phyloP scores from a whole-genome alignment of 1,140 invertebrate genomes.

The Nasonia vitripennis region DNA sequence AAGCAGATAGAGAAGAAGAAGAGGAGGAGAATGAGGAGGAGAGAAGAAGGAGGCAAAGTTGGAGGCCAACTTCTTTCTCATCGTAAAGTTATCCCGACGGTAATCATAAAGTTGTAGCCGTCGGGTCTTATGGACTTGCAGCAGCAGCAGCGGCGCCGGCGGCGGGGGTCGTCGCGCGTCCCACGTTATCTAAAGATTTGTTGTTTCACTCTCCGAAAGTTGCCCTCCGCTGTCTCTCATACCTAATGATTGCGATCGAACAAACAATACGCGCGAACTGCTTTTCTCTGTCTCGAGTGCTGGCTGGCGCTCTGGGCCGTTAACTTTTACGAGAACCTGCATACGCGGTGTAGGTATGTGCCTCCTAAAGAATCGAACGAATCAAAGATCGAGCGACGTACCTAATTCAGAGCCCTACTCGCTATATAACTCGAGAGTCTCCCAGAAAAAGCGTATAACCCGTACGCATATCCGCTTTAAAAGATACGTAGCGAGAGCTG shows the following conservation, averaged over 20 bases:
- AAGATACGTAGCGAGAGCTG: neutral
- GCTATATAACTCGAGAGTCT: neutral
- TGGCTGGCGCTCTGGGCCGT: constrained; percentile 52
- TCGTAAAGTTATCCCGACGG: constrained; percentile 43
- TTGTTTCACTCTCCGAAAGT: constrained; percentile 16
- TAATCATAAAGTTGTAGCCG: constrained; percentile 44
- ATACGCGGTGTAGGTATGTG: neutral
- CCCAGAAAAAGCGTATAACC: neutral
- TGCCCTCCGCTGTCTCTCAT: neutral
- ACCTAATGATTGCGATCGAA: constrained; percentile 2
- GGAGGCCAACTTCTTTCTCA: constrained; percentile 32
- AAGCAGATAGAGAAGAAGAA: neutral
- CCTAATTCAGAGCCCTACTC: neutral
- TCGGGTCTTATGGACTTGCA: constrained; percentile 8
- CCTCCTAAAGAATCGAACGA: constrained; percentile 50
- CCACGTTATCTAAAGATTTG: constrained; percentile 22
- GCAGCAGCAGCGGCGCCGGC: neutral
- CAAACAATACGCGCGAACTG: neutral
- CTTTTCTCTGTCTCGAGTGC: neutral
- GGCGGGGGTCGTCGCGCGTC: no score
- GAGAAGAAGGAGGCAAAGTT: neutral
- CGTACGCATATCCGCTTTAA: neutral
- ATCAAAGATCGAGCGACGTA: constrained; percentile 34
- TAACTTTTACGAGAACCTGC: constrained; percentile 61
- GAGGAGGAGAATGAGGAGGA: neutral